phyloP scores from a whole-genome alignment of 2,888 invertebrate species.

The Sepiola atlantica region DNA sequence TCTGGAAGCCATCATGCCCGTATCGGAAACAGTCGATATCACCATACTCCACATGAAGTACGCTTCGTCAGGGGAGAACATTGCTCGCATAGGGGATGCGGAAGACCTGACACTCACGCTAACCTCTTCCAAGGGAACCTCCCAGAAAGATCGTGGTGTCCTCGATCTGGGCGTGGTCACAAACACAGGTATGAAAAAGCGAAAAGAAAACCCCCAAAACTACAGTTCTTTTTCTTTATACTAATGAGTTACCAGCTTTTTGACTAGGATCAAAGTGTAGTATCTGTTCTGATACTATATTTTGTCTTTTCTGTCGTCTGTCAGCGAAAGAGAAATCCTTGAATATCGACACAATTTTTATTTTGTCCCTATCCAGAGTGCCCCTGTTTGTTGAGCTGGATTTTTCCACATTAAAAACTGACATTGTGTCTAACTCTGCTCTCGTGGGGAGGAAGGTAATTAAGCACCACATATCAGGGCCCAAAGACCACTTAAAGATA shows the following conservation, averaged over 20 bases:
- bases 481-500: too few relatives aligned
- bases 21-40: background rate
- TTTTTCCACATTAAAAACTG: too few relatives aligned
- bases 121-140: background rate
- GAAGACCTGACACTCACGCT: background rate
- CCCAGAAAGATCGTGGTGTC: slow-evolving; percentile 67
- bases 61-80: background rate
- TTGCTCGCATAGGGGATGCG: background rate
- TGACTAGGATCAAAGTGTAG: background rate
- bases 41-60: slow-evolving; percentile 40
- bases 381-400: too few relatives aligned
- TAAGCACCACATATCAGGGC: too few relatives aligned
- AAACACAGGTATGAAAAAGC: slow-evolving; percentile 52
- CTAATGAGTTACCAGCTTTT: too few relatives aligned
- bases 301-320: background rate
- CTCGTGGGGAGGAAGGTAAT: too few relatives aligned
- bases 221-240: background rate
- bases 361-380: too few relatives aligned
- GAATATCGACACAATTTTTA: background rate
- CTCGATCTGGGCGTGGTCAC: slow-evolving; percentile 67
- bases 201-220: background rate
- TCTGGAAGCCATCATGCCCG: background rate
- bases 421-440: too few relatives aligned
- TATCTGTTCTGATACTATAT: too few relatives aligned
- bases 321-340: background rate